Conservation (phyloP, 2,888 invertebrate species). For the Drosophila helvetica region DNA sequence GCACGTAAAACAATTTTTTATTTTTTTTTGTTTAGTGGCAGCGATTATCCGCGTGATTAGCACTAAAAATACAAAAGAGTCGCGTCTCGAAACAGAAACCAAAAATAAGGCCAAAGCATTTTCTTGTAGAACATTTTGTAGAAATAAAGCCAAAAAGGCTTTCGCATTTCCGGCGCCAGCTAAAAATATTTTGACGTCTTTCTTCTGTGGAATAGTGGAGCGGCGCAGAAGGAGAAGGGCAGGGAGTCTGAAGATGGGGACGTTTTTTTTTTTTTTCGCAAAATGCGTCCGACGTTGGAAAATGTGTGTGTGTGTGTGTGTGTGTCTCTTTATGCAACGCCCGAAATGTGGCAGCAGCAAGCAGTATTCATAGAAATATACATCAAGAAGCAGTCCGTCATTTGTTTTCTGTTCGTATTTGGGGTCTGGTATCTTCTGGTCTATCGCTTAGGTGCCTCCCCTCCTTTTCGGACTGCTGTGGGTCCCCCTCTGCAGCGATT, state of each 20-base stretch:
- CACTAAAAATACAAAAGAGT: constrained; percentile 57
- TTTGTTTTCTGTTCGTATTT: constrained; percentile 9
- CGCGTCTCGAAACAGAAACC: constrained; percentile 22
- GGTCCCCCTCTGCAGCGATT: not conserved
- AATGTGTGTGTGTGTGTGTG: constrained; percentile 7
- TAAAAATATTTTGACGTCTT: constrained; percentile 69
- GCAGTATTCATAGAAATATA: constrained; percentile 27
- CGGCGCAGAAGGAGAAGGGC: not conserved
- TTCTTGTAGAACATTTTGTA: constrained; percentile 8
- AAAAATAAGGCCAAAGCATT: constrained; percentile 25
- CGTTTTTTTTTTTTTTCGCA: constrained; percentile 23
- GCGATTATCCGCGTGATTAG: constrained; percentile 70
- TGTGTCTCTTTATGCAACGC: constrained; percentile 51
- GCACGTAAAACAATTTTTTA: constrained; percentile 16
- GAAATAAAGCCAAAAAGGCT: constrained; percentile 50
- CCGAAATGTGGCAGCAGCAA: constrained; percentile 42
- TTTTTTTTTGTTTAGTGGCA: constrained; percentile 25
- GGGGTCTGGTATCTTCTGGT: constrained; percentile 4
- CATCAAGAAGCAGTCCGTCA: constrained; percentile 40
- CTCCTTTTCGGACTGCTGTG: not conserved
- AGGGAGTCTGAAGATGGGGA: not conserved
- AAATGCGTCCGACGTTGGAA: constrained; percentile 46
- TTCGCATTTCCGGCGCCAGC: constrained; percentile 75
- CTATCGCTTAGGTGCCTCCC: not conserved
- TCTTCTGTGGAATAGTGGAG: constrained; percentile 19